Conservation (phyloP, 2,797 vertebrate species). For the Mormyrops attenuatus region DNA sequence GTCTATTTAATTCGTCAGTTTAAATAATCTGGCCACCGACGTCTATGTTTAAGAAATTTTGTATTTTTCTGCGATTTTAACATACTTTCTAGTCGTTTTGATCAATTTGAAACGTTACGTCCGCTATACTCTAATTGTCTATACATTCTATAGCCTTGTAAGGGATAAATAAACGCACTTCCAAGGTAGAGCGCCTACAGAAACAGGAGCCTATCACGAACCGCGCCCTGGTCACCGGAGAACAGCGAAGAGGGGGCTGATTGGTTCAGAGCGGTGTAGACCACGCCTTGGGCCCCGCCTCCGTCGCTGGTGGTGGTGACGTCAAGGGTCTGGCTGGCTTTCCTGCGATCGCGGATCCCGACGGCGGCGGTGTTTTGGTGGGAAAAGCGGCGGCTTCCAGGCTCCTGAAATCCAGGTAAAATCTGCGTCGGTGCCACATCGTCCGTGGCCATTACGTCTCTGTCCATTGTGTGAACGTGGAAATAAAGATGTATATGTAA, state of each 20-base stretch:
- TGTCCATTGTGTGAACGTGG: neutral
- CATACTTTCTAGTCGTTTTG: neutral
- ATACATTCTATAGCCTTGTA: neutral
- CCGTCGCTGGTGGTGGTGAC: conserved; percentile 15
- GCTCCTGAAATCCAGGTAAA: conserved; percentile 11
- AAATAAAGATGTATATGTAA: neutral
- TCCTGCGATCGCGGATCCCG: conserved; percentile 13
- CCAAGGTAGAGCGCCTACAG: neutral
- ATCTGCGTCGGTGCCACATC: neutral
- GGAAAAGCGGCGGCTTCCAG: neutral
- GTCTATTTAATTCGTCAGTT: neutral
- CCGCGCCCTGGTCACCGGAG: neutral
- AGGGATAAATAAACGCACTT: conserved; percentile 7
- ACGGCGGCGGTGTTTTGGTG: neutral
- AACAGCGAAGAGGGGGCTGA: neutral
- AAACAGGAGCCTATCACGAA: conserved; percentile 19
- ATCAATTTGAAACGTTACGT: neutral
- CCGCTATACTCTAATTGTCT: neutral
- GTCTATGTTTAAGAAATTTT: neutral
- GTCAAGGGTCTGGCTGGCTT: conserved; percentile 28
- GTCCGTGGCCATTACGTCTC: neutral
- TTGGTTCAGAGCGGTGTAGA: neutral
- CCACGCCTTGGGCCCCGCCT: neutral
- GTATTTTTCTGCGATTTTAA: neutral
- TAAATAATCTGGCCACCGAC: neutral